Conservation (phyloP, 2,888 invertebrate species). For the Pheosia gnoma region DNA sequence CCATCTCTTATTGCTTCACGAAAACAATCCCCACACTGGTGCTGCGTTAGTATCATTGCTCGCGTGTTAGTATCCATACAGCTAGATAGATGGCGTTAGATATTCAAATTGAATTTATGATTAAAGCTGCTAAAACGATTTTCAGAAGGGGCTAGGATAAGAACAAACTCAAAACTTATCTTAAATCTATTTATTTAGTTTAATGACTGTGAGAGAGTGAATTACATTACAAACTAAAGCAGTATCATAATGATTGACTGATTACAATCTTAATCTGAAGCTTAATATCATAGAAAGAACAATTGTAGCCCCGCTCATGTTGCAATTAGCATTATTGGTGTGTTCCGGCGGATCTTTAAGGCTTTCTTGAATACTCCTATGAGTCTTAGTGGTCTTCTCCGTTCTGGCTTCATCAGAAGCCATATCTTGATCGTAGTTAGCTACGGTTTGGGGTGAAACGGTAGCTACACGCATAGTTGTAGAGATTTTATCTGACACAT, state of each 20-base stretch:
- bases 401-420: conserved; percentile 74
- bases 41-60: too few relatives aligned
- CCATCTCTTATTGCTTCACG: too few relatives aligned
- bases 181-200: conserved; percentile 64
- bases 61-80: too few relatives aligned
- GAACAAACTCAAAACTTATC: conserved; percentile 13
- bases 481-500: conserved; percentile 38
- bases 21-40: too few relatives aligned
- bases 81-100: too few relatives aligned
- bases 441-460: conserved; percentile 69
- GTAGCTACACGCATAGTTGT: conserved; percentile 73
- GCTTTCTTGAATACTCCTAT: conserved; percentile 62
- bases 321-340: conserved; percentile 44
- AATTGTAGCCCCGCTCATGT: conserved; percentile 26
- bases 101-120: too few relatives aligned
- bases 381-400: conserved; percentile 61
- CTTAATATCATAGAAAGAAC: conserved; percentile 44
- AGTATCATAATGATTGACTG: conserved; percentile 37
- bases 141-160: too few relatives aligned
- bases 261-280: conserved; percentile 53
- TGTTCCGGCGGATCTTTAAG: conserved; percentile 26
- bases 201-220: conserved; percentile 76
- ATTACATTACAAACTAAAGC: conserved; percentile 50
- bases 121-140: too few relatives aligned
- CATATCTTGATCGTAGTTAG: conserved; percentile 64